Percentiles rank a stretch among this genome's conserved stretches.
These are phyloP conservation scores for Rhizomys pruinosus DNA, from an alignment of 2,113 vertebrate genomes.

Conservation along the genomic window DNA sequence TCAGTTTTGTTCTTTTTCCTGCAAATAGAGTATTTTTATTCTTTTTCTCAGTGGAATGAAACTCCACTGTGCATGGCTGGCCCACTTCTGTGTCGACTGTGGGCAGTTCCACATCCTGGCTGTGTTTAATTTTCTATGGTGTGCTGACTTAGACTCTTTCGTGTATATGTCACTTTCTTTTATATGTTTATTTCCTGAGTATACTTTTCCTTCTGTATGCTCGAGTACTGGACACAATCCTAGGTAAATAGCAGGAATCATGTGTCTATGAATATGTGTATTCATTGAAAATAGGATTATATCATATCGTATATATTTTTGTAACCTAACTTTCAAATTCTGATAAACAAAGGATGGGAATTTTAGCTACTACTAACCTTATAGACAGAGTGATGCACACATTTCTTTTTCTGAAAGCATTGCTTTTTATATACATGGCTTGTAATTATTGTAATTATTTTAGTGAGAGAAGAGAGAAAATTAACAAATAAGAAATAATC, in stretches of 20 bases:
- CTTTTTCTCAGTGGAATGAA: background rate
- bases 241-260: background rate
- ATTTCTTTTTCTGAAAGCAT: background rate
- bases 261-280: background rate
- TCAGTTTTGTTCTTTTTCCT: too few species aligned
- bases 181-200: background rate
- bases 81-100: background rate
- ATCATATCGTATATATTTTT: slow-evolving; percentile 1
- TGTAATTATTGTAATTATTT: slow-evolving; percentile 27
- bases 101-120: background rate
- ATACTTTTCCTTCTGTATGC: background rate
- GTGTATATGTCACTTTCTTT: background rate
- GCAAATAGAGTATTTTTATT: too few species aligned
- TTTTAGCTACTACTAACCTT: background rate
- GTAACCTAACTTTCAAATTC: slow-evolving; percentile 37
- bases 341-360: background rate
- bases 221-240: background rate
- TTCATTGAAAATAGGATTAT: background rate
- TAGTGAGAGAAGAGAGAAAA: background rate
- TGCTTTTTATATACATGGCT: background rate
- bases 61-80: background rate
- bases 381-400: background rate
- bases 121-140: background rate
- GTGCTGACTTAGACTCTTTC: background rate
- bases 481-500: slow-evolving; percentile 11